Conservation (phyloP, 92 coral and sea anemone species). For the Galaxea fascicularis region DNA sequence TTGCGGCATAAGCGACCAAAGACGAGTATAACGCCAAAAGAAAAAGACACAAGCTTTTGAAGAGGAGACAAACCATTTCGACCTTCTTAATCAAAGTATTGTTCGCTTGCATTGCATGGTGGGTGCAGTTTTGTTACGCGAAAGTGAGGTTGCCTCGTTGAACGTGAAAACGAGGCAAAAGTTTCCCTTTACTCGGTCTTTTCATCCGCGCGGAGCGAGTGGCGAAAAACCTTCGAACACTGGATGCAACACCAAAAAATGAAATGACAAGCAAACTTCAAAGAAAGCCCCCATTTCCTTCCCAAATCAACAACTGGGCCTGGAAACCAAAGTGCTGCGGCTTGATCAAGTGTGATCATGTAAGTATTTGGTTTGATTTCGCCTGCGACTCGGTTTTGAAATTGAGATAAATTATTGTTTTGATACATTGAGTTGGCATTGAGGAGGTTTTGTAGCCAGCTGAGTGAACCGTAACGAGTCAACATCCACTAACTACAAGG, state of each 20-base stretch:
- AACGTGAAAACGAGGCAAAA: slow-evolving; percentile 39
- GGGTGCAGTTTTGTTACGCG: background rate
- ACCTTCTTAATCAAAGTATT: background rate
- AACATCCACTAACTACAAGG: background rate
- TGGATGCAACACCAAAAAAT: slow-evolving; percentile 14
- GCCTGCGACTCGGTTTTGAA: background rate
- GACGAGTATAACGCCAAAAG: background rate
- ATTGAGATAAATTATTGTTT: background rate
- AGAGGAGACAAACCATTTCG: background rate
- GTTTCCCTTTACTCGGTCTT: background rate
- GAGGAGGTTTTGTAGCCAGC: background rate
- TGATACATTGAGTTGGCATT: slow-evolving; percentile 21
- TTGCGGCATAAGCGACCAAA: background rate
- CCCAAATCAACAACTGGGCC: slow-evolving; percentile 33
- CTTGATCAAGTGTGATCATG: slow-evolving; percentile 35
- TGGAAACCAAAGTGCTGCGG: slow-evolving; percentile 43
- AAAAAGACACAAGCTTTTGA: background rate
- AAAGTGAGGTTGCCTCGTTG: background rate
- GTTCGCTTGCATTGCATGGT: slow-evolving; percentile 5
- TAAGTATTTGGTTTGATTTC: slow-evolving; percentile 24
- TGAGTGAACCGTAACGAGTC: slow-evolving; percentile 10
- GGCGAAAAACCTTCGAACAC: background rate
- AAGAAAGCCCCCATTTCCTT: slow-evolving; percentile 36
- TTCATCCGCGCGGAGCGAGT: background rate
- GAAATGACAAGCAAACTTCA: slow-evolving; percentile 56